These are phyloP conservation scores for Acanthopagrus latus DNA, from an alignment of 2,797 vertebrate genomes.

Conservation along the genomic window DNA sequence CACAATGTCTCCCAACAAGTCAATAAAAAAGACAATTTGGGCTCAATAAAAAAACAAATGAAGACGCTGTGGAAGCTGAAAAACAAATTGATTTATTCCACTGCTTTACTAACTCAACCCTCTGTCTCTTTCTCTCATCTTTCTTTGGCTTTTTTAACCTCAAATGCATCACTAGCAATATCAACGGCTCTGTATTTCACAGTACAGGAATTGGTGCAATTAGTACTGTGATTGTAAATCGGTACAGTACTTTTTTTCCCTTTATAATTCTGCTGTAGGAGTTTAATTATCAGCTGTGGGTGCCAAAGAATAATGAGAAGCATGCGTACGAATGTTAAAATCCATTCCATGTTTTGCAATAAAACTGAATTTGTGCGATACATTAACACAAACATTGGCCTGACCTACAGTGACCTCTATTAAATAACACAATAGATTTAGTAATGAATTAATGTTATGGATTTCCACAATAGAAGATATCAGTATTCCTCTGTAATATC, in stretches of 20 bases:
- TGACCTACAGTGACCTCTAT: not conserved
- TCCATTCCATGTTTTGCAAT: not conserved
- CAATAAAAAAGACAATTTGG: slow-evolving; percentile 48
- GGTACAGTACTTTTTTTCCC: not conserved
- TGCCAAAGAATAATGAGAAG: not conserved
- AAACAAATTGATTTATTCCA: slow-evolving; percentile 68
- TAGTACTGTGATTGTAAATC: not conserved
- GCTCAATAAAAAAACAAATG: slow-evolving; percentile 55
- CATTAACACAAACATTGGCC: not conserved
- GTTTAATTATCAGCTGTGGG: not conserved
- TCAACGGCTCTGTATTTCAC: not conserved
- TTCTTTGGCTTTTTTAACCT: slow-evolving; percentile 10
- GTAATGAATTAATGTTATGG: not conserved
- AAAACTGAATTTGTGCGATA: not conserved
- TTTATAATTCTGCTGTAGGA: not conserved
- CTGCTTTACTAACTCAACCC: slow-evolving; percentile 21
- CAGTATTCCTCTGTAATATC: not conserved
- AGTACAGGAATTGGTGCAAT: not conserved
- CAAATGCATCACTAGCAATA: not conserved
- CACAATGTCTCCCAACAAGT: slow-evolving; percentile 39
- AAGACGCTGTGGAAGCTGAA: slow-evolving; percentile 10
- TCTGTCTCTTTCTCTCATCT: slow-evolving; percentile 34
- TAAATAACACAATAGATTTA: not conserved
- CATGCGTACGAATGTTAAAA: not conserved
- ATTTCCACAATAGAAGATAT: not conserved